Evolutionary conservation across 2,888 invertebrate species (phyloP), one percentile per base, ranked within the genome.

Genomic region (Eurois occulta): DNA sequence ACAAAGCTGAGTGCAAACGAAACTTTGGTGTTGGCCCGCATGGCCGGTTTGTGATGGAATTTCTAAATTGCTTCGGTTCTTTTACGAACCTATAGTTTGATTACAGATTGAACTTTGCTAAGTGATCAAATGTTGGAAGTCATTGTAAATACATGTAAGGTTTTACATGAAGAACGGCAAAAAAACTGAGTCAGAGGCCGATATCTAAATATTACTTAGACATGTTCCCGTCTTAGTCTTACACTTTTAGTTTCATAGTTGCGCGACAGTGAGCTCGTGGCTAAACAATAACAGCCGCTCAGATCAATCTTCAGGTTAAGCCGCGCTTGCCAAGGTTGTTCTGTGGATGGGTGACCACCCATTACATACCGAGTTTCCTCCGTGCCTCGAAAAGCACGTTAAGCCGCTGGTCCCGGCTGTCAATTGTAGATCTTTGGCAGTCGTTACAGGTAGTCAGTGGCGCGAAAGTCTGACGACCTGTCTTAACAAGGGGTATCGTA

Each of bases 1-100:
- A 83, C 84, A 86, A 87, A 87, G 89, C 84, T 79, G 78, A 77
- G 75, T 68, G 80, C 80, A 79, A 85, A 87, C 87, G 71, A 80
- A 89, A 85, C 74, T 88, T 83, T 32, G 74, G 72, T 69, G 67
- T 70, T 35, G 55, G 35, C 78, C 72, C 81, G 80, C 78, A 67
- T 82, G 80, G 70, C 41, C 74, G 69, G 68, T 43, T 77, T 77
- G 79, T 79, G 80, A 86, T 86, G 79, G 73, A 81, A 87, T 86
- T 85, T 68, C 72, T 78, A 81, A 89, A 87, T 83, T 85, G 73
- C 71, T 68, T 80, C 48, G 38, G 65, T 64, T 35, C 52, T 77
- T 74, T 77, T 46, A 38, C 13, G 28, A 62, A 72, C 28, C 24
- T 48, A 16, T 10, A 46, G 67, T 64, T 80, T 21, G 18, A 21